Evolutionary conservation across 1,140 invertebrate species (phyloP), one percentile per base, ranked within the genome.

Genomic region (Plutomurus gul): DNA sequence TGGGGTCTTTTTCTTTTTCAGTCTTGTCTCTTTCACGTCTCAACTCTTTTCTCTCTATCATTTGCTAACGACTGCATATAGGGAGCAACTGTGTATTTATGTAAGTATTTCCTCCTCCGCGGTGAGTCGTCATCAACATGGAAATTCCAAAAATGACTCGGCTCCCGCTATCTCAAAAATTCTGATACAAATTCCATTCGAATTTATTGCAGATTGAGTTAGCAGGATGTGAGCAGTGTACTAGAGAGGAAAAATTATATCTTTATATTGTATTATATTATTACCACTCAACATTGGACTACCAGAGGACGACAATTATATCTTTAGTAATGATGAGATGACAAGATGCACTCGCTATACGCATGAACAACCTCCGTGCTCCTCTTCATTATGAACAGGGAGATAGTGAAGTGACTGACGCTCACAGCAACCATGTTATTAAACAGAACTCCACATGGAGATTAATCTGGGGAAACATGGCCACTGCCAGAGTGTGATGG

Each of bases 1-100:
- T 76, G 74, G 27, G 74, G 74, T 76, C 74, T 51, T 75, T 75
- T 47, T 25, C 27, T n/a, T n/a, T n/a, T n/a, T n/a, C n/a, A n/a
- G n/a, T n/a, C n/a, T n/a, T 36, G 40, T 43, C 73, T 47, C 46
- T 22, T 75, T 20, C 46, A 75, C 37, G 22, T 75, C n/a, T 36
- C 25, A 47, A 43, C 70, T 33, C 25, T 37, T 65, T 37, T 37
- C 25, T 33, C 22, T 65, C 5, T 22, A n/a, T 4, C 4, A 36
- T 72, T 11, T 10, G 0, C 18, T 10, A 72, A 39, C 39, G 30
- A 30, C 10, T 33, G 20, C 13, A 30, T 20, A 18, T 16, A 47
- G 46, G 46, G n/a, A 18, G 16, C 20, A 65, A 16, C 56, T 36
- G 3, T 27, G 51, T 25, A 49, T n/a, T 20, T 49, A 18, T 18